These are phyloP conservation scores for Pheosia tremula DNA, from an alignment of 2,888 invertebrate species.

Conservation along the genomic window DNA sequence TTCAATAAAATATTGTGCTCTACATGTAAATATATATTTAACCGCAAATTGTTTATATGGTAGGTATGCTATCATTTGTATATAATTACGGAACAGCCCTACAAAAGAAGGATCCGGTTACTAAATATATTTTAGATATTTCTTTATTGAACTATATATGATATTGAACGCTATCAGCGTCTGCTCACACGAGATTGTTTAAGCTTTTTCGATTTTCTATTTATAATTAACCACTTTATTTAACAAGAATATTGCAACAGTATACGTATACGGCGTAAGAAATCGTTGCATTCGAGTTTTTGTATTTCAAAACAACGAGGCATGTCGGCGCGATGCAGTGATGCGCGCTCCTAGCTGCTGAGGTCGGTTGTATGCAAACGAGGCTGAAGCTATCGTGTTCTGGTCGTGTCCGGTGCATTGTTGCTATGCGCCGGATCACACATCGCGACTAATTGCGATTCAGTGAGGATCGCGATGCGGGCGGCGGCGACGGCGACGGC, in stretches of 20 bases:
- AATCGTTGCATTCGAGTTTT: slow-evolving; percentile 9
- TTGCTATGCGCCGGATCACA: slow-evolving; percentile 43
- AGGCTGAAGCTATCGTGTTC: slow-evolving; percentile 31
- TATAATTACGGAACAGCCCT: no score
- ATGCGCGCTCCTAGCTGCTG: slow-evolving; percentile 20
- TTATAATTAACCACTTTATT: not conserved
- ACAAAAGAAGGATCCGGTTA: no score
- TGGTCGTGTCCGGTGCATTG: slow-evolving; percentile 42
- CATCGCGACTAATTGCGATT: slow-evolving; percentile 37
- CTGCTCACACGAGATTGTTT: not conserved
- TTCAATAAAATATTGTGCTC: not conserved
- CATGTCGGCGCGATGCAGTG: slow-evolving; percentile 12
- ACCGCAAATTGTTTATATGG: not conserved
- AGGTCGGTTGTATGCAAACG: slow-evolving; percentile 36
- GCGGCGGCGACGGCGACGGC: slow-evolving; percentile 18
- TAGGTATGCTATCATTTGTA: no score
- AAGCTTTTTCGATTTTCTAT: not conserved
- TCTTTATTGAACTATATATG: no score
- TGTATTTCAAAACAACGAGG: slow-evolving; percentile 10
- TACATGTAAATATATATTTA: not conserved
- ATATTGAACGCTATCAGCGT: not conserved
- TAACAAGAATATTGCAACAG: not conserved
- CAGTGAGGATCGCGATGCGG: slow-evolving; percentile 20
- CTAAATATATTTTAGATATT: no score
- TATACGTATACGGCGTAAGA: not conserved